Base-by-base conservation (phyloP, 2,888 invertebrate genomes). In the Catocala sponsa region DNA sequence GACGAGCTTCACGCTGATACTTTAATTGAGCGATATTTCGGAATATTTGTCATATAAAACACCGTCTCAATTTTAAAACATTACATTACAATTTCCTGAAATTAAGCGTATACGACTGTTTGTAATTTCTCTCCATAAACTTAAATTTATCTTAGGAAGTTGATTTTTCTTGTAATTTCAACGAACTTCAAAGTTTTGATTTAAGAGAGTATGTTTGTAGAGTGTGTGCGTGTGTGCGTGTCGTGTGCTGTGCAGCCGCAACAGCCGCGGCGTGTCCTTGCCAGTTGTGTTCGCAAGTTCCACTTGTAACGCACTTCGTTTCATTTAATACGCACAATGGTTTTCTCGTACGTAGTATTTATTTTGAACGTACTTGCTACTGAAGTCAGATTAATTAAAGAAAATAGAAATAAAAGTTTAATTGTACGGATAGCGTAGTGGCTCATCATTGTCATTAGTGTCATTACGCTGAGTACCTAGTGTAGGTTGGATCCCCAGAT, bases 181-280 rank as follows among this genome's bases (percentile, higher is more conserved):
- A 56, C 15, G 32, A 60, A 60, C 50, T 35, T 48, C 43, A 62
- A 61, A 50, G 62, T 65, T 61, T 71, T 71, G 55, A 67, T 63
- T 74, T 61, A 65, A 56, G 55, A 65, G 62, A 78, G 62, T 75
- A 46, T 13, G 53, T 71, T 66, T 64, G 63, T 55, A 54, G 58
- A 47, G 38, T 70, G 61, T 50, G 47, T 52, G 25, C 25, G 25
- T 25, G 25, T 25, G 25, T 25, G 25, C 25, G 25, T 25, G 25
- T 25, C 2, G 25, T 25, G 25, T 25, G 25, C 25, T 25, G 25
- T 25, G 25, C 25, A 33, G 70, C 72, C 73, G 65, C 79, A 72
- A 55, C 38, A 70, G 79, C 73, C 79, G 50, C 79, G 65, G 63
- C 11, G 10, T 52, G 73, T 70, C 81, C 79, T 80, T 80, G 74